Percentiles rank a stretch among this genome's conserved stretches.
These are phyloP conservation scores for Actinostola sp. DNA, from an alignment of 92 coral and sea anemone species.

Conservation along the genomic window DNA sequence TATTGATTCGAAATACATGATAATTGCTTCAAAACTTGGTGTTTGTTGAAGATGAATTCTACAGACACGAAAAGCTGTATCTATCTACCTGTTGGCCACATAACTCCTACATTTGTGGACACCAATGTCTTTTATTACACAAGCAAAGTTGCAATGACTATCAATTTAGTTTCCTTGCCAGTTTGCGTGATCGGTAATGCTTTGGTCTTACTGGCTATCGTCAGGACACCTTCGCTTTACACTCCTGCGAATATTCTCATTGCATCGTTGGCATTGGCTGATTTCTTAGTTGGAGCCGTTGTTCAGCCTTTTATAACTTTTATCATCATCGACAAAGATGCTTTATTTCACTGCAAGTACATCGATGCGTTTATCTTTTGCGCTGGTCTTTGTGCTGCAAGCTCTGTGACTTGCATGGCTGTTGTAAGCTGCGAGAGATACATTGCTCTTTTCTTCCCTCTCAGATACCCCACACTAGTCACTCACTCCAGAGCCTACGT, in stretches of 20 bases:
- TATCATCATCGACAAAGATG: background rate
- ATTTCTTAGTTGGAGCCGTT: conserved; percentile 10
- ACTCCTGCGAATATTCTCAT: conserved; percentile 14
- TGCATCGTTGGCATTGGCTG: conserved; percentile 12
- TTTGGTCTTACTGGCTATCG: background rate
- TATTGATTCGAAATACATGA: background rate
- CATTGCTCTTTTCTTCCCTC: conserved; percentile 55
- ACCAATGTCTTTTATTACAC: background rate
- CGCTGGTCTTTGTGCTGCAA: too few relatives aligned
- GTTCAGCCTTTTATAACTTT: conserved; percentile 6
- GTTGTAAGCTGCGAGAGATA: conserved; percentile 82
- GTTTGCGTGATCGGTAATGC: conserved; percentile 10
- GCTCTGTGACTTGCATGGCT: conserved; percentile 11
- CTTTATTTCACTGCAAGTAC: background rate
- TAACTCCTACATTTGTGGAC: too few relatives aligned
- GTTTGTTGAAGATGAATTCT: background rate
- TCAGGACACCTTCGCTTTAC: conserved; percentile 6
- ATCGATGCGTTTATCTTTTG: too few relatives aligned
- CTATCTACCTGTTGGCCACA: background rate
- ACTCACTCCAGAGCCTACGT: conserved; percentile 26
- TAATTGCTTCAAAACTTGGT: background rate
- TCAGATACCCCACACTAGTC: conserved; percentile 56
- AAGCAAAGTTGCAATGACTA: background rate
- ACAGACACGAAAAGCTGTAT: background rate
- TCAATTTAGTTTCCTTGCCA: conserved; percentile 5